These are phyloP conservation scores for Pelvicachromis taeniatus DNA, from an alignment of 2,113 vertebrate species.

Conservation along the genomic window DNA sequence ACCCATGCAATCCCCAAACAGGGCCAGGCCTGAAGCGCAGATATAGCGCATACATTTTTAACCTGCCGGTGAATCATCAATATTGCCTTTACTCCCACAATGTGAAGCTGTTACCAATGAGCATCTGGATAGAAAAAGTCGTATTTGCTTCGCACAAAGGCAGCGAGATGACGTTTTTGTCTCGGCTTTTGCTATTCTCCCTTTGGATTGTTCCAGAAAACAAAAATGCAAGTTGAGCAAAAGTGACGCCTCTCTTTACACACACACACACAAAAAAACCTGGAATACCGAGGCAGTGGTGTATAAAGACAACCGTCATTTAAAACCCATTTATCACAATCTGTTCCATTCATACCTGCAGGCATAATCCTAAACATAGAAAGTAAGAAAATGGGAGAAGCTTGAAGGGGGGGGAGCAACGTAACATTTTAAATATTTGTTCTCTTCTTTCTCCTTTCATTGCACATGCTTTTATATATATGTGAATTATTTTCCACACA, in stretches of 20 bases:
- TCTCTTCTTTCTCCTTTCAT: background rate
- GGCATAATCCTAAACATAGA: conserved; percentile 2
- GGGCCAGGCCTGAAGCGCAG: background rate
- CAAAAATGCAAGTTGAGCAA: background rate
- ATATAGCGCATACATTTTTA: conserved; percentile 9
- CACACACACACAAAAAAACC: background rate
- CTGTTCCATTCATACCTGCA: background rate
- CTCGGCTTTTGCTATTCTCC: background rate
- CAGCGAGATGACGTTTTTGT: background rate
- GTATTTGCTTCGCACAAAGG: background rate
- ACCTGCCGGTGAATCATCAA: background rate
- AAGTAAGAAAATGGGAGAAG: background rate
- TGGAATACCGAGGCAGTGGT: background rate
- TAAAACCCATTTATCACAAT: conserved; percentile 16
- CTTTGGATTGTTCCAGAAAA: background rate
- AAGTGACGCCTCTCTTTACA: background rate
- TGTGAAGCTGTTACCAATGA: background rate
- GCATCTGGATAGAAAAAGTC: background rate
- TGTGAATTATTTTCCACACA: background rate
- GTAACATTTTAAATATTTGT: conserved; percentile 16
- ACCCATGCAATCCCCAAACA: conserved; percentile 27
- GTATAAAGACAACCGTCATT: background rate
- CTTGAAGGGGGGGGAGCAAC: background rate
- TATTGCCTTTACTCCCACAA: background rate
- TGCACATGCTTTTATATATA: background rate